A percentile compares a stretch with the other conserved stretches of the same genome.
phyloP scores from a whole-genome alignment of 2,797 vertebrate genomes.

The Allochrocebus solatus region DNA sequence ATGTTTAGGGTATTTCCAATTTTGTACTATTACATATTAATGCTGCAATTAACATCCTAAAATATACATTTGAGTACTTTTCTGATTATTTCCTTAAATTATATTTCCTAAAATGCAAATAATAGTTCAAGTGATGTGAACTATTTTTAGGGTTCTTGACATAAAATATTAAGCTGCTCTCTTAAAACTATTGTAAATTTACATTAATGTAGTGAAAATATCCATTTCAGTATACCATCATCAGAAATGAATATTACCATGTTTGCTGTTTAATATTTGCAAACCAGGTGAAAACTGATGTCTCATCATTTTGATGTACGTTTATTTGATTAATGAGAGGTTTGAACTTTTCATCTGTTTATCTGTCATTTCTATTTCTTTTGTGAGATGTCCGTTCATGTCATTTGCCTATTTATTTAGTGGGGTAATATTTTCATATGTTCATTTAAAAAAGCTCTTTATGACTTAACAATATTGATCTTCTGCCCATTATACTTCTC shows the following conservation, averaged over 20 bases:
- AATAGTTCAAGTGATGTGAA: not conserved
- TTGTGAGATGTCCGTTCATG: not conserved
- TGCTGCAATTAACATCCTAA: not conserved
- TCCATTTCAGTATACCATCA: not conserved
- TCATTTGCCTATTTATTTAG: not conserved
- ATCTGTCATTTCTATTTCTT: not conserved
- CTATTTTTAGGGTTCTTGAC: not conserved
- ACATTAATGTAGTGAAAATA: not conserved
- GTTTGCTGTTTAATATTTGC: constrained; percentile 36
- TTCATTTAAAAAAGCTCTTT: constrained; percentile 18
- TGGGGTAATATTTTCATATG: not conserved
- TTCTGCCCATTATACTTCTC: not conserved
- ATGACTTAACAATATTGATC: not conserved
- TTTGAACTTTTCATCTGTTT: not conserved
- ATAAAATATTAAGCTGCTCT: not conserved
- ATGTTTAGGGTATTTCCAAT: not conserved
- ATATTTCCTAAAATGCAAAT: not conserved
- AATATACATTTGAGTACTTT: not conserved
- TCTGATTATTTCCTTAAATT: constrained; percentile 13
- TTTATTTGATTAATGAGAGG: constrained; percentile 18
- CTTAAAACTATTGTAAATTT: not conserved
- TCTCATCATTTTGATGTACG: constrained; percentile 24
- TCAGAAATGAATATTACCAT: not conserved
- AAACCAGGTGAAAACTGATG: not conserved
- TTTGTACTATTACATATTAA: not conserved